A percentile compares a stretch with the other conserved stretches of the same genome.
Evolutionary conservation across 2,888 invertebrate genomes (phyloP).

Genomic region (Orchesellides sinensis): DNA sequence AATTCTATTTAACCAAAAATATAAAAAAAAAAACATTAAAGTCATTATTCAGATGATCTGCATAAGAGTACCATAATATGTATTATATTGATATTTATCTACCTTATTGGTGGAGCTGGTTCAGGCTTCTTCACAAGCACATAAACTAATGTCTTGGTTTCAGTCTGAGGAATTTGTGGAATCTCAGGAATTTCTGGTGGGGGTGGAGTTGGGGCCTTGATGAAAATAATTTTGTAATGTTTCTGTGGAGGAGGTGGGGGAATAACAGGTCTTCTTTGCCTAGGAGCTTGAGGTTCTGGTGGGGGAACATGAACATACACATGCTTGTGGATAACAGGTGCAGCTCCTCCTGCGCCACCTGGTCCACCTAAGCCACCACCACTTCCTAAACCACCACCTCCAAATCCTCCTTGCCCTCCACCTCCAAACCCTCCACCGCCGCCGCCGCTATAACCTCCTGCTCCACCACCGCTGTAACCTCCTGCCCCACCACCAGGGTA

Average conservation of each 20-base stretch:
- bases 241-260: constrained; percentile 81
- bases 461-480: not conserved
- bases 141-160: constrained; percentile 78
- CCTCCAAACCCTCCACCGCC: constrained; percentile 28
- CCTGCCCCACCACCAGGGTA: constrained; percentile 42
- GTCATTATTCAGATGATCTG: not conserved
- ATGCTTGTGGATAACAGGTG: constrained; percentile 82
- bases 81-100: not conserved
- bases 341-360: constrained; percentile 80
- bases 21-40: not conserved
- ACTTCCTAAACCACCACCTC: constrained; percentile 28
- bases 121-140: constrained; percentile 93
- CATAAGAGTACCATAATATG: not conserved
- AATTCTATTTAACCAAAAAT: constrained; percentile 77
- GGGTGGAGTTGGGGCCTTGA: constrained; percentile 80
- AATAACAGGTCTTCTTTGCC: constrained; percentile 82
- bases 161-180: constrained; percentile 72
- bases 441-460: constrained; percentile 32
- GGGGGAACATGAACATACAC: constrained; percentile 91
- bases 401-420: constrained; percentile 21
- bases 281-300: constrained; percentile 86
- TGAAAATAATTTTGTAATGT: constrained; percentile 91
- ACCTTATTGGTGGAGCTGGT: constrained; percentile 85
- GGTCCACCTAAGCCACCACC: constrained; percentile 73
- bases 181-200: constrained; percentile 74